phyloP scores from a whole-genome alignment of 1,140 invertebrate species.

The Drosophila azteca region DNA sequence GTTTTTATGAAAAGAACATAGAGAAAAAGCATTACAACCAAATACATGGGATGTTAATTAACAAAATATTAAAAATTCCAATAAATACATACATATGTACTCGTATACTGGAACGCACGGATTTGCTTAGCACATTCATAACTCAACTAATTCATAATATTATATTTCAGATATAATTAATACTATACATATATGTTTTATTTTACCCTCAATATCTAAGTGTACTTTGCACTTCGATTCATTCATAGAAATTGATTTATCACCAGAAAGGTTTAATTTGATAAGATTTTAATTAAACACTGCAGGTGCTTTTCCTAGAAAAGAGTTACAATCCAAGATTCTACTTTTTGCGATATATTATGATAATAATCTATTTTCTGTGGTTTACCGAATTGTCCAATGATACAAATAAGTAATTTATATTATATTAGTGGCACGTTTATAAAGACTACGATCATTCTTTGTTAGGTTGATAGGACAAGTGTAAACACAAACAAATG shows the following conservation, averaged over 20 bases:
- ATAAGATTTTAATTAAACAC: conserved; percentile 10
- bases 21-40: too few species aligned
- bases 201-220: background rate
- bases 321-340: too few species aligned
- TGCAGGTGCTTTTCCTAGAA: background rate
- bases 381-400: background rate
- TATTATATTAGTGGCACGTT: conserved; percentile 36
- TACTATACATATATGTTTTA: background rate
- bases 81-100: too few species aligned
- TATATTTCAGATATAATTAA: background rate
- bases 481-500: background rate
- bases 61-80: too few species aligned
- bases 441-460: conserved; percentile 1
- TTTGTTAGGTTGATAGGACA: background rate
- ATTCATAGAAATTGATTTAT: background rate
- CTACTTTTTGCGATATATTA: background rate
- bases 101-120: too few species aligned
- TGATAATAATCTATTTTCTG: background rate
- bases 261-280: conserved; percentile 5
- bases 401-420: background rate
- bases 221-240: conserved; percentile 18
- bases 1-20: too few species aligned
- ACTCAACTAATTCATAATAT: too few species aligned
- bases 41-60: too few species aligned
- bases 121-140: too few species aligned